These are phyloP conservation scores for Magallana nippona DNA, from an alignment of 2,888 invertebrate genomes.

Conservation along the genomic window DNA sequence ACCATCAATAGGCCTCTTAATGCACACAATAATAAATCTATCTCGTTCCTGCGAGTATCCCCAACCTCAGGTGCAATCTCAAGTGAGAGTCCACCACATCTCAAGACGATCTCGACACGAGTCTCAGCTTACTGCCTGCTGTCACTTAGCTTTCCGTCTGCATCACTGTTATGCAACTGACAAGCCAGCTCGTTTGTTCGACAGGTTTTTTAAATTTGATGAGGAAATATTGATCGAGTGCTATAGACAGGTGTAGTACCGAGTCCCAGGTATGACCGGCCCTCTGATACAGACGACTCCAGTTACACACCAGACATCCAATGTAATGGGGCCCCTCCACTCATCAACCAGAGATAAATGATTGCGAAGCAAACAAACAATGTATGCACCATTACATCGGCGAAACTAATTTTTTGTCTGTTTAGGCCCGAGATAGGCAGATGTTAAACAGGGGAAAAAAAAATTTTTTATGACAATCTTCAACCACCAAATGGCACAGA, in stretches of 20 bases:
- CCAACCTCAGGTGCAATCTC: slow-evolving; percentile 1
- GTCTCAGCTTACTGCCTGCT: slow-evolving; percentile 11
- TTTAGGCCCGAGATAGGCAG: slow-evolving; percentile 15
- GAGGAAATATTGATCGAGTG: slow-evolving; percentile 17
- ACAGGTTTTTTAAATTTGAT: slow-evolving; percentile 22
- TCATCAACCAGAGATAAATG: slow-evolving; percentile 42
- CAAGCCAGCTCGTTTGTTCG: slow-evolving; percentile 3
- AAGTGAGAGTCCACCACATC: neutral
- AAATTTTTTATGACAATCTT: slow-evolving; percentile 14
- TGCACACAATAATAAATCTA: slow-evolving; percentile 10
- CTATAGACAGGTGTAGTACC: slow-evolving; percentile 10
- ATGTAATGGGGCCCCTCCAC: slow-evolving; percentile 2
- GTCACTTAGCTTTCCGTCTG: slow-evolving; percentile 12
- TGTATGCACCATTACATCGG: slow-evolving; percentile 44
- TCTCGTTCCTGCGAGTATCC: neutral
- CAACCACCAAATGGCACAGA: neutral
- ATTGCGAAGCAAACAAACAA: slow-evolving; percentile 44
- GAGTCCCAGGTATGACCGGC: slow-evolving; percentile 9
- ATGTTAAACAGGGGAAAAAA: slow-evolving; percentile 12
- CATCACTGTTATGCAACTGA: slow-evolving; percentile 27
- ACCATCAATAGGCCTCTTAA: neutral
- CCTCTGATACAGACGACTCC: slow-evolving; percentile 31
- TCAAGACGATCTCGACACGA: slow-evolving; percentile 1
- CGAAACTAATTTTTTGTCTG: slow-evolving; percentile 27
- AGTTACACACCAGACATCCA: slow-evolving; percentile 27